Percentiles rank a stretch among this genome's conserved stretches.
These are phyloP conservation scores for Oxygymnocypris stewartii DNA, from an alignment of 2,113 vertebrate genomes.

Conservation along the genomic window DNA sequence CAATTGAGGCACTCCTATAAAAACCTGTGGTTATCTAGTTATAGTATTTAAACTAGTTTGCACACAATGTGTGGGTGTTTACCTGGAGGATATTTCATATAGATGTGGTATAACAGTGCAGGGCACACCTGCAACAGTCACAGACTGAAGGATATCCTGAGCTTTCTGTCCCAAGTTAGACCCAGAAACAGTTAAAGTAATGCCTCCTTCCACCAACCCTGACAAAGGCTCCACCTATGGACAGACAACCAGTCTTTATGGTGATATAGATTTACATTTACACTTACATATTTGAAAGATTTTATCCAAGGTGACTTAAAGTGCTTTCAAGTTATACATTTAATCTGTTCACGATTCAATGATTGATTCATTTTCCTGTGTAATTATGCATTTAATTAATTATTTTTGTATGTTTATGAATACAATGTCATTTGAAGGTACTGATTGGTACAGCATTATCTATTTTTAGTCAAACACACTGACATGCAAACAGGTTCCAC, in stretches of 20 bases:
- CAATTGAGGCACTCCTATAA: neutral
- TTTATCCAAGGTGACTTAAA: neutral
- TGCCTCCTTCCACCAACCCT: slow-evolving; percentile 89
- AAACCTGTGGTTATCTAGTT: neutral
- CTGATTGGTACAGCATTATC: neutral
- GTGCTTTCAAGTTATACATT: neutral
- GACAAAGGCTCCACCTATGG: slow-evolving; percentile 89
- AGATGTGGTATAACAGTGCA: slow-evolving; percentile 82
- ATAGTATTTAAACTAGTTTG: neutral
- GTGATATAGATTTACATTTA: neutral
- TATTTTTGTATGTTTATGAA: no score
- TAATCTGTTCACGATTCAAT: neutral
- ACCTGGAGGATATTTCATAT: slow-evolving; percentile 96
- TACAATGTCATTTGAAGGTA: no score
- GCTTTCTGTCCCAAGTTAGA: slow-evolving; percentile 96
- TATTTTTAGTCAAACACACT: neutral
- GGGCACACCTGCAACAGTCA: slow-evolving; percentile 84
- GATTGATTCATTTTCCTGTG: neutral
- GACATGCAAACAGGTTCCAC: neutral
- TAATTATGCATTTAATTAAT: neutral
- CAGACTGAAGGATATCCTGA: slow-evolving; percentile 85
- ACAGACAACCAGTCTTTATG: slow-evolving; percentile 10
- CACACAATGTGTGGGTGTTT: slow-evolving; percentile 30
- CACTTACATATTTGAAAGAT: neutral
- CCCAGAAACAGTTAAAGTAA: slow-evolving; percentile 88